A percentile compares a stretch with the other conserved stretches of the same genome.
Conservation (phyloP, 2,797 vertebrate genomes). For the Anniella stebbinsi region DNA sequence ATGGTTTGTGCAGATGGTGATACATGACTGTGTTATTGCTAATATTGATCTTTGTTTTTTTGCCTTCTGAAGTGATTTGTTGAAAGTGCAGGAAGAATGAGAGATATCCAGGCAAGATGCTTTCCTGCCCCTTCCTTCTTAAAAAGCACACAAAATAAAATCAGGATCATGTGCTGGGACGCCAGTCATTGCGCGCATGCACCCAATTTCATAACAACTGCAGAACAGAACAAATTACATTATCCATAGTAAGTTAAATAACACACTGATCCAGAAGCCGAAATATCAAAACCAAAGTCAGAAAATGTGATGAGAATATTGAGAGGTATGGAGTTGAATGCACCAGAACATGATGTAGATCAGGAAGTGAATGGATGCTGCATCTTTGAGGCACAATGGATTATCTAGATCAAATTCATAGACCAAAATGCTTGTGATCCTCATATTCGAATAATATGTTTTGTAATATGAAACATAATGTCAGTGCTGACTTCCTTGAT, state of each 20-base stretch:
- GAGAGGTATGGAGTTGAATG: background rate
- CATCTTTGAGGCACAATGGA: background rate
- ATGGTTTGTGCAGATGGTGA: slow-evolving; percentile 36
- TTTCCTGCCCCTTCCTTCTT: background rate
- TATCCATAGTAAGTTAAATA: background rate
- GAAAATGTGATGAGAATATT: background rate
- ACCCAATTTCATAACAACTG: background rate
- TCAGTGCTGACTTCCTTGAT: background rate
- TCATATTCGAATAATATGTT: background rate
- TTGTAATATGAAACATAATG: background rate
- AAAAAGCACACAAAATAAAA: background rate
- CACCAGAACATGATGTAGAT: background rate
- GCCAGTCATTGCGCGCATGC: background rate
- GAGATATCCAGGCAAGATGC: slow-evolving; percentile 5
- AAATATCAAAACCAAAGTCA: background rate
- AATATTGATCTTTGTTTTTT: slow-evolving; percentile 39
- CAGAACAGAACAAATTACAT: background rate
- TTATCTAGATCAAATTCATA: background rate
- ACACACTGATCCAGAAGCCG: background rate
- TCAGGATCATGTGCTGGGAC: background rate
- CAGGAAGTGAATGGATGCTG: background rate
- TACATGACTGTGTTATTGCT: slow-evolving; percentile 22
- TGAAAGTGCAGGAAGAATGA: slow-evolving; percentile 34
- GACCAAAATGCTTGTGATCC: background rate
- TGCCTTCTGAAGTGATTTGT: slow-evolving; percentile 43